These are phyloP conservation scores for Centropyge bicolor DNA, from an alignment of 2,797 vertebrate genomes.

Conservation along the genomic window DNA sequence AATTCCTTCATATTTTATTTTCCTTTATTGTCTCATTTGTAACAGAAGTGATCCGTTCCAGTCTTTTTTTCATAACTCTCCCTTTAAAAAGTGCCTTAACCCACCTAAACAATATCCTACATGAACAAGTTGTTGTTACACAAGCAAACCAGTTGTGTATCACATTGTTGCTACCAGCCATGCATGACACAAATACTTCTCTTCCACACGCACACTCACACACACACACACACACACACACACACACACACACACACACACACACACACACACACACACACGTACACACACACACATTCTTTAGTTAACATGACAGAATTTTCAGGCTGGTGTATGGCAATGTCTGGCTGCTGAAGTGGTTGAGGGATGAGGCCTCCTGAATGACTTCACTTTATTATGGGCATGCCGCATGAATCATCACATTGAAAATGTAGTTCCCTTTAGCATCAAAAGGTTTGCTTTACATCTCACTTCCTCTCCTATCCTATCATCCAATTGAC, in stretches of 20 bases:
- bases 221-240: background rate
- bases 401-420: slow-evolving; percentile 25
- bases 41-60: background rate
- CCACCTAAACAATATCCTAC: background rate
- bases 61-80: background rate
- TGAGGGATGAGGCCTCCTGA: slow-evolving; percentile 3
- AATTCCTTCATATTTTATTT: background rate
- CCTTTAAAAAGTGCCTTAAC: background rate
- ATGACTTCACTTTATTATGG: slow-evolving; percentile 13
- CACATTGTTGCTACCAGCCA: slow-evolving; percentile 8
- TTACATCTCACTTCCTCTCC: slow-evolving; percentile 12
- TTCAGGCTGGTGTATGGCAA: slow-evolving; percentile 6
- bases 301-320: background rate
- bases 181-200: slow-evolving; percentile 24
- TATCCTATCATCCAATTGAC: slow-evolving; percentile 3
- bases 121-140: background rate
- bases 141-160: slow-evolving; percentile 9
- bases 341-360: slow-evolving; percentile 22
- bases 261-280: background rate
- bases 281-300: background rate
- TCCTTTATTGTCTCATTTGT: background rate
- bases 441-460: slow-evolving; percentile 1
- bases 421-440: slow-evolving; percentile 16
- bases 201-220: background rate
- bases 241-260: background rate